These are phyloP conservation scores for Selenia dentaria DNA, from an alignment of 2,888 invertebrate species.

Conservation along the genomic window DNA sequence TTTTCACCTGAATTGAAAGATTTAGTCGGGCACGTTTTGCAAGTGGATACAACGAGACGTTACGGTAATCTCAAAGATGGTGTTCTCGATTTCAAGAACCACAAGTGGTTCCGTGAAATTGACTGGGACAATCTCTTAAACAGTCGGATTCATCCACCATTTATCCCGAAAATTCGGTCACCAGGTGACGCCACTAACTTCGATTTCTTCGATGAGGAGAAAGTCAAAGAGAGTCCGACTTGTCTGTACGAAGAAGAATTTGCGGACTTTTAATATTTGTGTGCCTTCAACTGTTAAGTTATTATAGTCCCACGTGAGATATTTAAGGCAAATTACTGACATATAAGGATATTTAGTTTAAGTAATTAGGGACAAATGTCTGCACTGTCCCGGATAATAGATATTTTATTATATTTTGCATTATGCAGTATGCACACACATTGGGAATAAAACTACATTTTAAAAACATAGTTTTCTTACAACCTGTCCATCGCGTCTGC, in stretches of 20 bases:
- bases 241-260: constrained; percentile 88
- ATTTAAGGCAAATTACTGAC: constrained; percentile 22
- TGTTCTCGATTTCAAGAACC: constrained; percentile 94
- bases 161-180: constrained; percentile 84
- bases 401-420: too few species aligned
- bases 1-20: constrained; percentile 93
- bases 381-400: too few species aligned
- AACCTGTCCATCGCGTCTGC: too few species aligned
- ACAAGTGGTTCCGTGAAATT: constrained; percentile 95
- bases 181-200: constrained; percentile 90
- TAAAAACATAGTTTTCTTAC: too few species aligned
- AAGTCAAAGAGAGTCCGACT: constrained; percentile 74
- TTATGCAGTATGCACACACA: too few species aligned
- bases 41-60: constrained; percentile 82
- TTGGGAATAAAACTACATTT: too few species aligned
- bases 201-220: constrained; percentile 85
- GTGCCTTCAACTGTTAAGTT: constrained; percentile 2
- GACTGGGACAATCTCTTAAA: constrained; percentile 95
- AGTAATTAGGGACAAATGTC: too few species aligned
- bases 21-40: constrained; percentile 91
- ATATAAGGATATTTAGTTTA: constrained; percentile 49
- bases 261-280: constrained; percentile 83
- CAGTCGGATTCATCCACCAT: constrained; percentile 87
- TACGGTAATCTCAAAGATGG: constrained; percentile 96
- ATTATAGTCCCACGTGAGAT: constrained; percentile 15